phyloP scores from a whole-genome alignment of 2,888 invertebrate species.

The Crepidodera aurea region DNA sequence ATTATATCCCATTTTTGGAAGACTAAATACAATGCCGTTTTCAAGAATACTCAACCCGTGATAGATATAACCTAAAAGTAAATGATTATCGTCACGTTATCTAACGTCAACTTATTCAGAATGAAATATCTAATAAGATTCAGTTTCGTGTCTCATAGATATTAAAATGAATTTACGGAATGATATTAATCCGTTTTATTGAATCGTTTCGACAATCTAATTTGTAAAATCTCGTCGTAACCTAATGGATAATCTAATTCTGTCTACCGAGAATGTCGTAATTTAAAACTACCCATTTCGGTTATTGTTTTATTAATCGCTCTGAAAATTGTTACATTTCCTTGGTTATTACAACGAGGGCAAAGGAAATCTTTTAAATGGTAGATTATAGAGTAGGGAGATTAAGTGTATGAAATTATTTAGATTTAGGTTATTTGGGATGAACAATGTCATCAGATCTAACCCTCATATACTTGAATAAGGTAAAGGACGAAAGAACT shows the following conservation, averaged over 20 bases:
- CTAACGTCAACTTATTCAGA: neutral
- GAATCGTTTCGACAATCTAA: neutral
- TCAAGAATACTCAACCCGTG: neutral
- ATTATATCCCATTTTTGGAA: too few species aligned
- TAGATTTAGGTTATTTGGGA: too few species aligned
- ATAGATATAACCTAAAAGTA: neutral
- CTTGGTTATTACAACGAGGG: too few species aligned
- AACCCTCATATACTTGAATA: too few species aligned
- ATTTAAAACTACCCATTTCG: neutral
- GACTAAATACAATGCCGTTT: too few species aligned
- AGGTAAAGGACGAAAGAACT: too few species aligned
- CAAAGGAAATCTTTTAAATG: too few species aligned
- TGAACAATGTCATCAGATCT: too few species aligned
- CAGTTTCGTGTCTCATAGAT: neutral
- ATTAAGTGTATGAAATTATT: too few species aligned
- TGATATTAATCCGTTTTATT: constrained; percentile 3
- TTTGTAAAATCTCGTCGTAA: neutral
- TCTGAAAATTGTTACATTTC: too few species aligned
- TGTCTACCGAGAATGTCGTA: neutral
- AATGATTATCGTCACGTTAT: constrained; percentile 3
- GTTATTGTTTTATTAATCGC: too few species aligned
- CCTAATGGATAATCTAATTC: neutral
- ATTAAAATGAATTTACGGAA: neutral
- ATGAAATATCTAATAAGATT: constrained; percentile 1
- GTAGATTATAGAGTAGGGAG: too few species aligned